Evolutionary conservation across 2,888 invertebrate species (phyloP).

Genomic region (Zaprionus lineosus): DNA sequence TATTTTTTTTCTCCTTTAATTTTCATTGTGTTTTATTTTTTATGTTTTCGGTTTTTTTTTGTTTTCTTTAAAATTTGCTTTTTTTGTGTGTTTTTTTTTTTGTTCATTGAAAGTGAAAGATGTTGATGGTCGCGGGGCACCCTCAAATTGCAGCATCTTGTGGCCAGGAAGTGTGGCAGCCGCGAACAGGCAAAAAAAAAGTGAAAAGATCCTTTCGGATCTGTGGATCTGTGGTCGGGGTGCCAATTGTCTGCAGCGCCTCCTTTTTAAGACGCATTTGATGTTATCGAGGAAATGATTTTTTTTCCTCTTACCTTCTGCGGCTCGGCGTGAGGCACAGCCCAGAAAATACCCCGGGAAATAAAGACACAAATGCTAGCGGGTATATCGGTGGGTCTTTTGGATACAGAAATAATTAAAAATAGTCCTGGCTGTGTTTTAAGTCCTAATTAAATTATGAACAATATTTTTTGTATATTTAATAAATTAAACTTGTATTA

Average conservation of each 20-base stretch:
- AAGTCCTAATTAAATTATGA: too few relatives aligned
- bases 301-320: conserved; percentile 32
- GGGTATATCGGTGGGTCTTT: too few relatives aligned
- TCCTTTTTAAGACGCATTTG: conserved; percentile 42
- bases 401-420: too few relatives aligned
- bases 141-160: conserved; percentile 73
- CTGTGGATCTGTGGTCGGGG: conserved; percentile 59
- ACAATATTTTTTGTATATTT: too few relatives aligned
- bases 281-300: conserved; percentile 69
- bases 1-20: conserved; percentile 44
- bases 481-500: too few relatives aligned
- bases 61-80: conserved; percentile 21
- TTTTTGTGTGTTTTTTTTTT: conserved; percentile 28
- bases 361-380: too few relatives aligned
- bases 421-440: too few relatives aligned
- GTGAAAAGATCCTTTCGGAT: conserved; percentile 68
- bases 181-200: conserved; percentile 61
- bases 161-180: conserved; percentile 68
- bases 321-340: conserved; percentile 10
- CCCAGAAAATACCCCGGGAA: too few relatives aligned
- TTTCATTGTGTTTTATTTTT: conserved; percentile 60
- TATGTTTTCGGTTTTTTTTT: conserved; percentile 31
- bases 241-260: conserved; percentile 61
- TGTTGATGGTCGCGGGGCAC: conserved; percentile 56
- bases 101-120: conserved; percentile 74